phyloP scores from a whole-genome alignment of 2,888 invertebrate genomes.

The Theristus sp. region DNA sequence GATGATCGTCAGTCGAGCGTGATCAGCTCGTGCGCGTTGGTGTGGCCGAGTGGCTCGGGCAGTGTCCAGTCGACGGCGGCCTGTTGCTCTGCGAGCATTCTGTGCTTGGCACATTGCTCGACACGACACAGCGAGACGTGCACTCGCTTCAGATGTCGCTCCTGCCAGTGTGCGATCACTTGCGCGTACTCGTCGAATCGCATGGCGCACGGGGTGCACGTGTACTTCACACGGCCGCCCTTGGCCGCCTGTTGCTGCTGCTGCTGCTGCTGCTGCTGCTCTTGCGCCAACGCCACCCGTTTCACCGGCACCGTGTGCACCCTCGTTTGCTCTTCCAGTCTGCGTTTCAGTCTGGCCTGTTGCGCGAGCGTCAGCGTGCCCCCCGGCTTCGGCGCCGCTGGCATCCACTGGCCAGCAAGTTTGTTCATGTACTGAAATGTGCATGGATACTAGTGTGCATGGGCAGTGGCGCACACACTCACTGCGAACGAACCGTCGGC shows the following conservation, averaged over 20 bases:
- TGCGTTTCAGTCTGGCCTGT: not conserved
- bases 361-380: too few relatives aligned
- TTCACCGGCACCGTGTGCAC: too few relatives aligned
- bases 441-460: too few relatives aligned
- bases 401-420: not conserved
- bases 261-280: not conserved
- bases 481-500: too few relatives aligned
- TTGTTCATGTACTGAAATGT: not conserved
- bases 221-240: constrained; percentile 1
- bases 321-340: too few relatives aligned
- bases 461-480: too few relatives aligned
- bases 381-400: not conserved
- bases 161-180: constrained; percentile 8
- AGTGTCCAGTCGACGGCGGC: not conserved
- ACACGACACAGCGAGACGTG: constrained; percentile 1
- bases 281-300: too few relatives aligned
- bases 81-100: not conserved
- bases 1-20: not conserved
- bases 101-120: not conserved
- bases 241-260: not conserved
- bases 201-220: constrained; percentile 8
- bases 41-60: not conserved
- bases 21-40: not conserved
- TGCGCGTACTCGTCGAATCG: not conserved
- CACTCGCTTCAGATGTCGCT: constrained; percentile 5